Percentiles rank a stretch among this genome's conserved stretches.
phyloP scores from a whole-genome alignment of 2,888 invertebrate species.

The Aspidapion aeneum region DNA sequence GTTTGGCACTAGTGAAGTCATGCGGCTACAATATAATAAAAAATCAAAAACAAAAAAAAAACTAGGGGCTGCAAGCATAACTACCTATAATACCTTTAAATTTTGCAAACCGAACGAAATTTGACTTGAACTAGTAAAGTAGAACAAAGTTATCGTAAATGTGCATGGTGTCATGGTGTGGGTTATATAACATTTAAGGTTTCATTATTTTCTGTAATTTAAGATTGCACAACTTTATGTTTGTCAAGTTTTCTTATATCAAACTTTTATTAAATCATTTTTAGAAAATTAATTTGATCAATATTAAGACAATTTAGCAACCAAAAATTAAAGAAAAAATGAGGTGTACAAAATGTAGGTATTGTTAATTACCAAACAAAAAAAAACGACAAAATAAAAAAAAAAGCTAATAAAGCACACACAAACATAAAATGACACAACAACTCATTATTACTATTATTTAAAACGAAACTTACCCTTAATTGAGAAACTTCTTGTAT shows the following conservation, averaged over 20 bases:
- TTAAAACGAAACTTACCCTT: constrained; percentile 39
- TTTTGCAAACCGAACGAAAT: too few relatives aligned
- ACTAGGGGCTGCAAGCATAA: constrained; percentile 15
- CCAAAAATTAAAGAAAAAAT: not conserved
- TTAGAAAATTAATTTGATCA: too few relatives aligned
- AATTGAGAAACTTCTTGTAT: constrained; percentile 34
- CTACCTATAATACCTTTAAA: not conserved
- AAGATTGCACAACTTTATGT: too few relatives aligned
- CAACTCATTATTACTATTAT: not conserved
- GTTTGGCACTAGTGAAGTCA: constrained; percentile 30
- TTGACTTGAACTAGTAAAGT: too few relatives aligned
- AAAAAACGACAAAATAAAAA: not conserved
- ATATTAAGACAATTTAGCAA: too few relatives aligned
- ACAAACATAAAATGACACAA: not conserved
- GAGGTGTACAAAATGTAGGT: not conserved
- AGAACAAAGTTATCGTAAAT: too few relatives aligned
- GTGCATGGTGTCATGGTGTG: too few relatives aligned
- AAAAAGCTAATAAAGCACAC: not conserved
- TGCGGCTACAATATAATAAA: constrained; percentile 46
- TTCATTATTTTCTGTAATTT: too few relatives aligned
- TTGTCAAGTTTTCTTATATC: too few relatives aligned
- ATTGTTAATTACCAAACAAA: constrained; percentile 14
- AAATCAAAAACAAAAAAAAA: constrained; percentile 34
- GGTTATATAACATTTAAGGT: too few relatives aligned
- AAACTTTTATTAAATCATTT: too few relatives aligned